These are phyloP conservation scores for Eristalis tenax DNA, from an alignment of 2,888 invertebrate species.

Conservation along the genomic window DNA sequence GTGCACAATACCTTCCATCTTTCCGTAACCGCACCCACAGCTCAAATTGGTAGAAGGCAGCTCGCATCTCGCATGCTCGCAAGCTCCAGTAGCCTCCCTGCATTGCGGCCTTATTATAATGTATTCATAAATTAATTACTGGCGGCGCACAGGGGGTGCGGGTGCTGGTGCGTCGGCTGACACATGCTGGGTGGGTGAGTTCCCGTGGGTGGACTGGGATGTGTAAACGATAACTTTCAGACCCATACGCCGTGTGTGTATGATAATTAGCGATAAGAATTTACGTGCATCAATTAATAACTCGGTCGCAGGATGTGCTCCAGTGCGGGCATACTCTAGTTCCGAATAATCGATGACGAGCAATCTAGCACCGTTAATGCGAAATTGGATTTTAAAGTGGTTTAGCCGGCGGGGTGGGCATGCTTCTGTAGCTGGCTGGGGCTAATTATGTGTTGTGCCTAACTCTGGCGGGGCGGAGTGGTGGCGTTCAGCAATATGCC, in stretches of 20 bases:
- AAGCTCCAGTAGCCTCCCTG: background rate
- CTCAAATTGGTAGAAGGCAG: background rate
- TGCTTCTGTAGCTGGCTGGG: background rate
- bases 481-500: slow-evolving; percentile 1
- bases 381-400: slow-evolving; percentile 50
- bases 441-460: background rate
- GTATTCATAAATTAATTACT: slow-evolving; percentile 52
- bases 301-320: slow-evolving; percentile 8
- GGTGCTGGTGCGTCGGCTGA: background rate
- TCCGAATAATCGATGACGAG: slow-evolving; percentile 36
- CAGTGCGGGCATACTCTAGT: background rate
- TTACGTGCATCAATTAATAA: slow-evolving; percentile 55
- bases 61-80: background rate
- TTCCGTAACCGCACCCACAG: background rate
- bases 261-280: slow-evolving; percentile 60
- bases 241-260: slow-evolving; percentile 32
- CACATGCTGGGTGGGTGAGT: background rate
- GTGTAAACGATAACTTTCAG: slow-evolving; percentile 45
- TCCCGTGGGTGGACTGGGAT: background rate
- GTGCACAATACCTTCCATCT: background rate
- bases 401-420: background rate
- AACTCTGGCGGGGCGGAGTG: background rate
- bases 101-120: slow-evolving; percentile 14
- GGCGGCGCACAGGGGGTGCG: slow-evolving; percentile 3
- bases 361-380: slow-evolving; percentile 44